Percentiles rank a stretch among this genome's conserved stretches.
Evolutionary conservation across 2,888 invertebrate species (phyloP).

Genomic region (Andricus curvator): DNA sequence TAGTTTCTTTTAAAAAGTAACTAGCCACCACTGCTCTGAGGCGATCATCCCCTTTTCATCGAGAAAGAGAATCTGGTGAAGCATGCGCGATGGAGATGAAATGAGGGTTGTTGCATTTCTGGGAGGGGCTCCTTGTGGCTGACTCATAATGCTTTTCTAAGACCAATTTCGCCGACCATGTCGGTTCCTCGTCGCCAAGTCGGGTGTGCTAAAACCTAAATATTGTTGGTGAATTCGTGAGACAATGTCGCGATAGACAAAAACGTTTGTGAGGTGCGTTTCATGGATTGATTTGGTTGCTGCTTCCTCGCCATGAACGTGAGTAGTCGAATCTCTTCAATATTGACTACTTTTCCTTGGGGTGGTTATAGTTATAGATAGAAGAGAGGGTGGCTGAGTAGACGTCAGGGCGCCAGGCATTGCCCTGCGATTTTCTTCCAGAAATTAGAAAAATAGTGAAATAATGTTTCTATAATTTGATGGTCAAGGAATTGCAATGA

Average conservation of each 20-base stretch:
- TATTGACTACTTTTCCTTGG: constrained; percentile 15
- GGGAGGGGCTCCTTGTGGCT: constrained; percentile 71
- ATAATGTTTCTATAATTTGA: background rate
- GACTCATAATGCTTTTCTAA: constrained; percentile 68
- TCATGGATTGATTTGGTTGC: constrained; percentile 50
- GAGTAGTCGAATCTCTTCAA: constrained; percentile 47
- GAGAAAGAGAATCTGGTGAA: constrained; percentile 49
- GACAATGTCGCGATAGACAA: background rate
- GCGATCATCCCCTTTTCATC: constrained; percentile 63
- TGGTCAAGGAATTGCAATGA: background rate
- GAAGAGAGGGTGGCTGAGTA: constrained; percentile 22
- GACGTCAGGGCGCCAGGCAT: constrained; percentile 15
- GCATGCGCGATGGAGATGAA: constrained; percentile 66
- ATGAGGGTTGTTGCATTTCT: constrained; percentile 69
- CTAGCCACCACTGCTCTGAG: background rate
- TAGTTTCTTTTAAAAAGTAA: too few relatives aligned
- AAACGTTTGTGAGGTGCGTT: constrained; percentile 36
- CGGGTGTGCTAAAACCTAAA: constrained; percentile 1
- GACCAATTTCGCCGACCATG: constrained; percentile 40
- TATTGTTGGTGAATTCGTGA: constrained; percentile 15
- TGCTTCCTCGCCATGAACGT: constrained; percentile 57
- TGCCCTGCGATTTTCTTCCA: background rate
- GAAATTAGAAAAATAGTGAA: background rate
- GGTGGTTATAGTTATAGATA: constrained; percentile 17
- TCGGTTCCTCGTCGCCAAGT: background rate